Base-by-base conservation (phyloP, 2,888 invertebrate genomes). In the Pheosia gnoma region DNA sequence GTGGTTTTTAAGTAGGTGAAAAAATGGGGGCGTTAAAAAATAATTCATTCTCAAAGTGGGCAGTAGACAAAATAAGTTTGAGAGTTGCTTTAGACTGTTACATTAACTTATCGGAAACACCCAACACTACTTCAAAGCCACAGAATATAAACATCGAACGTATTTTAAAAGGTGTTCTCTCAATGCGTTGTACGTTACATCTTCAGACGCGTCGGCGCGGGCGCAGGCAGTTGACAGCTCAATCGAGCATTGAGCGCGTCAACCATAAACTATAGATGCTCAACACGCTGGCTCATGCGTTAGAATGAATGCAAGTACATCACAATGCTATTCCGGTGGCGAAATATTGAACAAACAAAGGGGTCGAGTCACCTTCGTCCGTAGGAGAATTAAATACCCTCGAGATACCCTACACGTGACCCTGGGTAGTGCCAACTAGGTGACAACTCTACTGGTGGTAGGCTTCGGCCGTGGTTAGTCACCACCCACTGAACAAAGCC, bases 161-260 rank as follows among this genome's bases (percentile, higher is more conserved):
- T 51, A 58, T 58, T 58, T 38, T 38, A 49, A 43, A 49, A 49
- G 58, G 47, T 49, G 58, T 58, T 47, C 43, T 11, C 59, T 54
- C 45, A 59, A 55, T 59, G 55, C 59, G 59, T 47, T 37, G 59
- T 59, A 59, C 59, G 45, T 54, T 59, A 59, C 54, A 45, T 55
- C 59, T 47, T 59, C 59, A 45, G 59, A 6, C 53, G 53, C 47
- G 58, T 37, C 37, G 41, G 49, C 60, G 60, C 53, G 13, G 53
- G 57, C 51, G 53, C 60, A 57, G 47, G 51, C 55, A 37, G 52
- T 10, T 61, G 60, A 61, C 60, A 61, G 60, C 60, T 61, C 60
- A 57, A 61, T 61, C 60, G 60, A 47, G 52, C 60, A 61, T 61
- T 61, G 57, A 59, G 52, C 55, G 57, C 60, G 57, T 61, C 60